Evolutionary conservation across 92 coral and sea anemone species (phyloP).

Genomic region (Micromussa lordhowensis): DNA sequence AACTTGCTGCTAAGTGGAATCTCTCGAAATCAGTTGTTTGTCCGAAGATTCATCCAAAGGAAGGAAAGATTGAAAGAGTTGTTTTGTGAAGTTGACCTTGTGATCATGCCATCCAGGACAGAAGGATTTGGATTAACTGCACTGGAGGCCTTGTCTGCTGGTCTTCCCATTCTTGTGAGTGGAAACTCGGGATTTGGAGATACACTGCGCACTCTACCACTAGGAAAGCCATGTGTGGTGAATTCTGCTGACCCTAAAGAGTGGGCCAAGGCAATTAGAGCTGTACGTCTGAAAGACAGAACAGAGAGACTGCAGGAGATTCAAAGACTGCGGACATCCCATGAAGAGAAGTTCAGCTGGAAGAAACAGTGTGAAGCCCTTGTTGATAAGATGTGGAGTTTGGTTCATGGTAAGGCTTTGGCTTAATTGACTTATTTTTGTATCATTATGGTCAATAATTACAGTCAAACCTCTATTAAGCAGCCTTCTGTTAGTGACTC

Average conservation of each 20-base stretch:
- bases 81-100: neutral
- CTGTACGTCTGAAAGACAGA: neutral
- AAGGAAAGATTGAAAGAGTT: neutral
- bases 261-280: neutral
- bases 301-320: neutral
- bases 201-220: neutral
- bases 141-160: neutral
- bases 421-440: no score
- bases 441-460: no score
- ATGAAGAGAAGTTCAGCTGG: conserved; percentile 7
- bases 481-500: no score
- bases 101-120: neutral
- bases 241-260: neutral
- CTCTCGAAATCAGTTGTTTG: neutral
- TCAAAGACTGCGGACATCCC: neutral
- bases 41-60: neutral
- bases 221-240: neutral
- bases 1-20: no score
- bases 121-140: neutral
- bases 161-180: neutral
- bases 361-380: neutral
- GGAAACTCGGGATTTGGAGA: neutral
- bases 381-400: neutral
- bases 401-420: neutral
- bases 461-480: no score